These are phyloP conservation scores for Leptodactylus fallax DNA, from an alignment of 2,797 vertebrate genomes.

Conservation along the genomic window DNA sequence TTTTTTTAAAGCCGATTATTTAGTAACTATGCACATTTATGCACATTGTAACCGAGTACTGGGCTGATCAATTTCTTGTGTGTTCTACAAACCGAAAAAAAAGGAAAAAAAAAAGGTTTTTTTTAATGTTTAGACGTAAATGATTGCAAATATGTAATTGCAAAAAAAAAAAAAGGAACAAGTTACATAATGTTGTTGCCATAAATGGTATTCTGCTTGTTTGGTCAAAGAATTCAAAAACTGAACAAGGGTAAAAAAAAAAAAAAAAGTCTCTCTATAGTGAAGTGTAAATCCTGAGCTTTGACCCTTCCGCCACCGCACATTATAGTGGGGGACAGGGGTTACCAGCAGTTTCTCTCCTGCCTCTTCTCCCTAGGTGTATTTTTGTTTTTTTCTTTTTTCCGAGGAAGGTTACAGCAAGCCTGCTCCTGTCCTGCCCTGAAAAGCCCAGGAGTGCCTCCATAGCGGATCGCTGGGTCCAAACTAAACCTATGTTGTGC, in stretches of 20 bases:
- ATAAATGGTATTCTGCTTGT: constrained; percentile 90
- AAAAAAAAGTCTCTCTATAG: constrained; percentile 23
- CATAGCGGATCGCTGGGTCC: neutral
- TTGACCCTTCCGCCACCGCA: constrained; percentile 53
- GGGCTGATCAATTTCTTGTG: constrained; percentile 84
- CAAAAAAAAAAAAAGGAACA: constrained; percentile 72
- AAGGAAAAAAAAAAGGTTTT: constrained; percentile 60
- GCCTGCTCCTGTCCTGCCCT: neutral
- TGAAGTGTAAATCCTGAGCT: constrained; percentile 46
- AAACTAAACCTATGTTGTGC: neutral
- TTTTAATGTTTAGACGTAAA: constrained; percentile 81
- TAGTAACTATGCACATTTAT: constrained; percentile 79
- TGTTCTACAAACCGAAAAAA: constrained; percentile 75
- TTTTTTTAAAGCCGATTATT: constrained; percentile 50
- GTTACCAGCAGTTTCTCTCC: constrained; percentile 63
- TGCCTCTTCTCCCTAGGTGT: constrained; percentile 12
- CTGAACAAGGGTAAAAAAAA: constrained; percentile 78
- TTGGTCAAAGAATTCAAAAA: constrained; percentile 74
- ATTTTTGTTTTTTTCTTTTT: too few relatives aligned
- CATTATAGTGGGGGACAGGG: constrained; percentile 38
- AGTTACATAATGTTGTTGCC: constrained; percentile 85
- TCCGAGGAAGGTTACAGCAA: constrained; percentile 6
- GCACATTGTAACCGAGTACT: constrained; percentile 95
- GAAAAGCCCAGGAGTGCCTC: neutral
- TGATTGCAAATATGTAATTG: constrained; percentile 73